Base-by-base conservation (phyloP, 1,140 invertebrate species). In the Octopus sinensis region DNA sequence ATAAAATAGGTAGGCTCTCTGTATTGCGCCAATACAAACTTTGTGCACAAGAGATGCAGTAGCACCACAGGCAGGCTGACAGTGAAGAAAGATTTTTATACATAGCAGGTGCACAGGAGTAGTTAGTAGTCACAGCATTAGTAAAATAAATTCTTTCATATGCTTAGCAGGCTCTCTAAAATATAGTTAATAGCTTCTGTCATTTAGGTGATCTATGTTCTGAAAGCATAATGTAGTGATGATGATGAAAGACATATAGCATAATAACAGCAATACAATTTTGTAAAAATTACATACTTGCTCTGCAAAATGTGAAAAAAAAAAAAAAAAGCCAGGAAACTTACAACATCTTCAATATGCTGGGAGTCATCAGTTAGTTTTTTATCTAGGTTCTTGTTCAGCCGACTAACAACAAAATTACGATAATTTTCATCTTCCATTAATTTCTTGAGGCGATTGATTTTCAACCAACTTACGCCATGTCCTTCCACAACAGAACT, bases 351-450 rank as follows among this genome's bases (percentile, higher is more conserved):
- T 89, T 98, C 97, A 78, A 99, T 96, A 89, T 98, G 96, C 92
- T 98, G 96, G 90, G 98, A 96, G 4, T 92, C 92, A 81, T 97
- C 96, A 79, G 95, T 95, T 71, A 98, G 95, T 91, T 98, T 98
- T 84, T 94, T 94, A 86, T 97, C 97, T 30, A 99, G 92, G 82
- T 96, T 97, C 85, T 95, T 95, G 90, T 99, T 99, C 9, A 99
- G 92, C 88, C 98, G 97, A 78, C 95, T 96, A 4, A 99, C 94
- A 10, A 99, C 95, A 90, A 99, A 95, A 89, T 97, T 98, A 54
- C 98, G 93, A 92, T 99, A 98, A 80, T 96, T 98, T 92, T 99
- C 98, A 91, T 99, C 98, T 91, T 99, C 98, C 96, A 99, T 98
- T 6, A 99, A 91, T 89, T 98, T 98, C 88, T 96, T 97, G 30